Conservation (phyloP, 2,888 invertebrate species). For the Caenorhabditis sp. region DNA sequence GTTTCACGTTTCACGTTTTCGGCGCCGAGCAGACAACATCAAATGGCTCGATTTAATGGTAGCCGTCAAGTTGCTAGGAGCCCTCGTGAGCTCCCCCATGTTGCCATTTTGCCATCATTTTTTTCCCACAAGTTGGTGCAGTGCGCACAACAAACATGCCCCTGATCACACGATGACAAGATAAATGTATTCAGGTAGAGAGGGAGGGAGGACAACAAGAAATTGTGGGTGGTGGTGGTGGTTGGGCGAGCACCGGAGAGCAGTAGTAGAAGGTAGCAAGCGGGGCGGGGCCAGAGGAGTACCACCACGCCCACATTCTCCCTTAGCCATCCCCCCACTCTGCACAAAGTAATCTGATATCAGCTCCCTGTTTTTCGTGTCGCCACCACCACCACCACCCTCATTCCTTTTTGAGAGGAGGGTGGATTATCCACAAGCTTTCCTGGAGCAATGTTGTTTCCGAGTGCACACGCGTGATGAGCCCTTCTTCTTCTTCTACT, state of each 20-base stretch:
- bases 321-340: too few species aligned
- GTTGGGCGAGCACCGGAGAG: background rate
- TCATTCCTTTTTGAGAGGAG: background rate
- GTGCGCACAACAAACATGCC: background rate
- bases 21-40: too few species aligned
- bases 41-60: background rate
- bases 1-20: too few species aligned
- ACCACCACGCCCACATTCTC: too few species aligned
- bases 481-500: background rate
- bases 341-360: too few species aligned
- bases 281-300: slow-evolving; percentile 1
- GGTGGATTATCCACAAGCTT: background rate
- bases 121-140: background rate
- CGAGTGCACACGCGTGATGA: background rate
- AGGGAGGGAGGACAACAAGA: slow-evolving; percentile 24
- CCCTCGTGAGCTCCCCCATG: background rate
- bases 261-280: background rate
- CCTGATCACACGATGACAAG: background rate
- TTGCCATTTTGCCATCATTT: background rate
- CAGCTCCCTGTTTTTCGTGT: background rate
- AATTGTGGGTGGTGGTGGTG: too few species aligned
- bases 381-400: background rate
- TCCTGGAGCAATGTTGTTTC: background rate
- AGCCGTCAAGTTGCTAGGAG: background rate
- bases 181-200: slow-evolving; percentile 6